These are phyloP conservation scores for Baccha elongata DNA, from an alignment of 2,888 invertebrate genomes.

Conservation along the genomic window DNA sequence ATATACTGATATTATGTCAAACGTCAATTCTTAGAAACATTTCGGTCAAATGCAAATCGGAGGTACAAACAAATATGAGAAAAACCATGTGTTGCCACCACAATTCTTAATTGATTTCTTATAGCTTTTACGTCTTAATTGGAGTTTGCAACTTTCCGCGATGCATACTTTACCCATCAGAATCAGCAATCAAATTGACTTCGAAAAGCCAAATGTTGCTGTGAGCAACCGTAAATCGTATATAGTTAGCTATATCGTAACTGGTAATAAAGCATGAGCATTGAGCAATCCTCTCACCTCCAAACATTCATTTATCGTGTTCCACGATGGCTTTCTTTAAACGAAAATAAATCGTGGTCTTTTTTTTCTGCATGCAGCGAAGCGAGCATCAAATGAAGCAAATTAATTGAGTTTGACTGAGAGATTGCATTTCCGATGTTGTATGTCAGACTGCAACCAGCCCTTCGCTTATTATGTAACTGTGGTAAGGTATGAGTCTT, in stretches of 20 bases:
- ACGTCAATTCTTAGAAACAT: too few relatives aligned
- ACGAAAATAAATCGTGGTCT: conserved; percentile 22
- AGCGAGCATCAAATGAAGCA: conserved; percentile 62
- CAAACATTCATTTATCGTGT: too few relatives aligned
- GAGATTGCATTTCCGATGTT: conserved; percentile 65
- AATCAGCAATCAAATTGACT: conserved; percentile 28
- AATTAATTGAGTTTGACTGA: conserved; percentile 72
- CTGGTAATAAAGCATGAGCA: too few relatives aligned
- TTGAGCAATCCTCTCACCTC: too few relatives aligned
- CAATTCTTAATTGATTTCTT: too few relatives aligned
- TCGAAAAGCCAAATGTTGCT: too few relatives aligned
- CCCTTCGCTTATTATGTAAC: conserved; percentile 14
- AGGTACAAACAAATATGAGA: too few relatives aligned
- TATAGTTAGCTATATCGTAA: too few relatives aligned
- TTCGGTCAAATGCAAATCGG: too few relatives aligned
- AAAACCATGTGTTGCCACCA: too few relatives aligned
- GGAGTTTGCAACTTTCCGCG: conserved; percentile 26
- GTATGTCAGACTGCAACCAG: conserved; percentile 39
- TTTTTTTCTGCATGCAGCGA: conserved; percentile 35
- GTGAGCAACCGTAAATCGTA: too few relatives aligned
- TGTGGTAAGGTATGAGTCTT: conserved; percentile 26
- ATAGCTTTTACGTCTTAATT: conserved; percentile 25
- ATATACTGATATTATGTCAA: too few relatives aligned
- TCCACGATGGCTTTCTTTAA: conserved; percentile 6
- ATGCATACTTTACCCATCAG: not conserved